Conservation (phyloP, 2,888 invertebrate species). For the Meloe dianella region DNA sequence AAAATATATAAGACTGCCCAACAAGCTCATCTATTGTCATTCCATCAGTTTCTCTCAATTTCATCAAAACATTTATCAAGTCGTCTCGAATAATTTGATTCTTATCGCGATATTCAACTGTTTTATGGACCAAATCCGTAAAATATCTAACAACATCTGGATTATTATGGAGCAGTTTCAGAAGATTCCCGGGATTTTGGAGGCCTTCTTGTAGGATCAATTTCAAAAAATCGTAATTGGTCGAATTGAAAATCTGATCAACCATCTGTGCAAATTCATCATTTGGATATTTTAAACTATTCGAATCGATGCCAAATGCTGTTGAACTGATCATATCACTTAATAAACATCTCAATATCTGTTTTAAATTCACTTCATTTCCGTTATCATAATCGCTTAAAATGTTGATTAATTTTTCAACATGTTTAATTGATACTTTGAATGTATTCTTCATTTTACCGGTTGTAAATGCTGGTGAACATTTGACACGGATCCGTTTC, state of each 20-base stretch:
- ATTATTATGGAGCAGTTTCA: neutral
- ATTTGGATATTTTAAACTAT: neutral
- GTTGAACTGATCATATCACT: neutral
- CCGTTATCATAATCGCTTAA: neutral
- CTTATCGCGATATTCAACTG: conserved; percentile 58
- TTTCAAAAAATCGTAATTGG: neutral
- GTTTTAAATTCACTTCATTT: neutral
- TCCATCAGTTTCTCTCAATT: conserved; percentile 56
- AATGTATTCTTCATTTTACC: conserved; percentile 16
- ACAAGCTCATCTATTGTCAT: conserved; percentile 33
- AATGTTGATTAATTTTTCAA: neutral
- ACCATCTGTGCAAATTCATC: neutral
- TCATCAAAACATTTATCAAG: conserved; percentile 63
- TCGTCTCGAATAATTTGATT: conserved; percentile 61
- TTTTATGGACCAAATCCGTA: conserved; percentile 55
- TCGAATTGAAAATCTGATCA: neutral
- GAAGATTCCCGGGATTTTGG: neutral
- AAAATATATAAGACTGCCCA: conserved; percentile 52
- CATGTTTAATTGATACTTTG: neutral
- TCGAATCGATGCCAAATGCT: neutral
- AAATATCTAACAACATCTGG: conserved; percentile 57
- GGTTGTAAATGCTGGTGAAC: conserved; percentile 13
- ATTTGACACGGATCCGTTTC: conserved; percentile 7
- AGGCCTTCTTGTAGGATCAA: neutral
- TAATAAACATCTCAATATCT: neutral